Evolutionary conservation across 2,113 vertebrate genomes (phyloP).

Genomic region (Erythrolamprus reginae): DNA sequence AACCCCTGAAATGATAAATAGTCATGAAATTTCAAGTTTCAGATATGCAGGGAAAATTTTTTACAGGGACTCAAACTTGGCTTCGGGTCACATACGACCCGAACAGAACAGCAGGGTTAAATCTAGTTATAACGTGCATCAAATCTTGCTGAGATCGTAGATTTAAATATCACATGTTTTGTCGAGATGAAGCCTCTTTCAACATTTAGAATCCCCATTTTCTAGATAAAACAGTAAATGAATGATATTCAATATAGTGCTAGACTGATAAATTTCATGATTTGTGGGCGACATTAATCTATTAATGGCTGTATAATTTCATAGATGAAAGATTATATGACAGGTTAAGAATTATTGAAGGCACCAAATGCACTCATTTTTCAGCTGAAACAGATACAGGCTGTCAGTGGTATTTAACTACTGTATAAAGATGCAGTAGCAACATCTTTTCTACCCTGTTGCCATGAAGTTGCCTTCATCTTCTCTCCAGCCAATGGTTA

Average conservation of each 20-base stretch:
- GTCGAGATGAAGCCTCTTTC: slow-evolving; percentile 13
- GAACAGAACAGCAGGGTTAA: no score
- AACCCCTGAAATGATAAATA: no score
- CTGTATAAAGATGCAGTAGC: not conserved
- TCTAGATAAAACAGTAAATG: not conserved
- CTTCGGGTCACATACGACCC: no score
- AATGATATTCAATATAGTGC: not conserved
- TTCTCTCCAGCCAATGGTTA: not conserved
- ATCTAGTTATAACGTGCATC: not conserved
- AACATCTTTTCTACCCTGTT: not conserved
- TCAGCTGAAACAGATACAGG: not conserved
- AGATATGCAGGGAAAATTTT: no score
- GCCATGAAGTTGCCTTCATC: not conserved
- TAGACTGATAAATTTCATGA: not conserved
- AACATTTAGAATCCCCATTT: not conserved
- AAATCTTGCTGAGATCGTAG: not conserved
- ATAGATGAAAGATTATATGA: not conserved
- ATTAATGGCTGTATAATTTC: not conserved
- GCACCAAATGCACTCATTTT: not conserved
- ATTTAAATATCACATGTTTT: not conserved
- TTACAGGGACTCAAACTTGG: no score
- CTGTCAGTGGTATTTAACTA: not conserved
- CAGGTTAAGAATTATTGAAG: not conserved
- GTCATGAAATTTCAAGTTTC: no score
- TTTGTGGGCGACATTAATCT: not conserved